These are phyloP conservation scores for Epistrophe grossulariae DNA, from an alignment of 2,888 invertebrate genomes.

Conservation along the genomic window DNA sequence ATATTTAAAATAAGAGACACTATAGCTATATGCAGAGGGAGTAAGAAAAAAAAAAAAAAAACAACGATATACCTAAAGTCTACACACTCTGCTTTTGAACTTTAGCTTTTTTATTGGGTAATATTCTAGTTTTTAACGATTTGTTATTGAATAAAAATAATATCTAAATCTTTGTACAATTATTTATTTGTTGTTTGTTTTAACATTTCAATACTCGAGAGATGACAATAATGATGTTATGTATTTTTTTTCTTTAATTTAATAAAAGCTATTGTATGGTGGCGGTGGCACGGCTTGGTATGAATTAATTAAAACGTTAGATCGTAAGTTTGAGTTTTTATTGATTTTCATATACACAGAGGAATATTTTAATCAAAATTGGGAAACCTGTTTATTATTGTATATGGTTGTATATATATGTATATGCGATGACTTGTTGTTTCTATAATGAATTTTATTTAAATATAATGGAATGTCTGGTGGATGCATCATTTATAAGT, in stretches of 20 bases:
- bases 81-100: conserved; percentile 45
- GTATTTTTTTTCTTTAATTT: conserved; percentile 8
- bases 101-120: conserved; percentile 49
- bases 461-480: conserved; percentile 24
- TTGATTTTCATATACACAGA: conserved; percentile 61
- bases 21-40: conserved; percentile 6
- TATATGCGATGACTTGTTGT: conserved; percentile 32
- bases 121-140: conserved; percentile 70
- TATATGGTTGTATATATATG: not conserved
- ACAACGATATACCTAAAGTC: not conserved
- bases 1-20: conserved; percentile 45
- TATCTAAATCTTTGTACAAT: conserved; percentile 25
- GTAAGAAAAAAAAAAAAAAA: not conserved
- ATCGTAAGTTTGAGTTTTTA: conserved; percentile 70
- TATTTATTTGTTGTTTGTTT: conserved; percentile 37
- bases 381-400: conserved; percentile 43
- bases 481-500: conserved; percentile 24
- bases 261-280: conserved; percentile 39
- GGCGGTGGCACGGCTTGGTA: not conserved
- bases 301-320: conserved; percentile 70
- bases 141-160: conserved; percentile 57
- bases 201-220: not conserved
- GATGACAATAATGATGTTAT: conserved; percentile 6
- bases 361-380: conserved; percentile 67
- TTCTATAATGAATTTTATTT: conserved; percentile 54